A percentile compares a stretch with the other conserved stretches of the same genome.
These are phyloP conservation scores for Dryocosmus kuriphilus DNA, from an alignment of 2,888 invertebrate genomes.

Conservation along the genomic window DNA sequence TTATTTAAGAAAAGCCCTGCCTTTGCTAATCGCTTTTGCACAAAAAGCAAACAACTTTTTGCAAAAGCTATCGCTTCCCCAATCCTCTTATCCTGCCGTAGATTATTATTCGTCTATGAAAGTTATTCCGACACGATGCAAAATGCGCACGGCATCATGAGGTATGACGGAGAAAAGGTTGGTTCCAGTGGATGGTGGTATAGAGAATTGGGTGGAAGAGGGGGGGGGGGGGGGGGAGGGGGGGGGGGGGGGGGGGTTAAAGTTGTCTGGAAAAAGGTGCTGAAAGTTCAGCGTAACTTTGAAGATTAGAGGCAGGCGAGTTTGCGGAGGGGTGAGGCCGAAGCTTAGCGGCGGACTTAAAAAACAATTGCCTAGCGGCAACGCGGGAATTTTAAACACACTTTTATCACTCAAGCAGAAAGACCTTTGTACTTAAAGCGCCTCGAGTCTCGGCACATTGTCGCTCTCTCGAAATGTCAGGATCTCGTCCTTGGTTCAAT, in stretches of 20 bases:
- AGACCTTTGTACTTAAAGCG: slow-evolving; percentile 53
- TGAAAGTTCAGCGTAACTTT: slow-evolving; percentile 62
- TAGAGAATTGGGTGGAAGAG: too few species aligned
- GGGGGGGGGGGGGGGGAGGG: too few species aligned
- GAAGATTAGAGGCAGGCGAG: slow-evolving; percentile 63
- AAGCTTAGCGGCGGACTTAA: slow-evolving; percentile 63
- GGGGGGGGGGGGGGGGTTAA: background rate
- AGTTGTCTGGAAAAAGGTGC: slow-evolving; percentile 48
- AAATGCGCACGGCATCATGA: slow-evolving; percentile 51
- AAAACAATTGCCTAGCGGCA: slow-evolving; percentile 69
- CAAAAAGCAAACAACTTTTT: slow-evolving; percentile 28
- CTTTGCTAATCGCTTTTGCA: slow-evolving; percentile 15
- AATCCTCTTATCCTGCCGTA: slow-evolving; percentile 34
- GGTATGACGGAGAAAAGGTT: slow-evolving; percentile 39
- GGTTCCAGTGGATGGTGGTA: slow-evolving; percentile 20
- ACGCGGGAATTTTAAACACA: slow-evolving; percentile 70
- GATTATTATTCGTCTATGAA: slow-evolving; percentile 59
- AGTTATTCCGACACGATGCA: slow-evolving; percentile 57
- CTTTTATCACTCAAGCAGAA: slow-evolving; percentile 64
- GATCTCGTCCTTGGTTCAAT: slow-evolving; percentile 33
- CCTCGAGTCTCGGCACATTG: slow-evolving; percentile 49
- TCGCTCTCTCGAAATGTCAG: slow-evolving; percentile 34
- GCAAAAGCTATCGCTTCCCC: slow-evolving; percentile 11
- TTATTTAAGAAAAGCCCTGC: slow-evolving; percentile 12
- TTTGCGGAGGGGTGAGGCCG: slow-evolving; percentile 46